A percentile compares a stretch with the other conserved stretches of the same genome.
Conservation (phyloP, 1,140 invertebrate species). For the Drosophila asahinai region DNA sequence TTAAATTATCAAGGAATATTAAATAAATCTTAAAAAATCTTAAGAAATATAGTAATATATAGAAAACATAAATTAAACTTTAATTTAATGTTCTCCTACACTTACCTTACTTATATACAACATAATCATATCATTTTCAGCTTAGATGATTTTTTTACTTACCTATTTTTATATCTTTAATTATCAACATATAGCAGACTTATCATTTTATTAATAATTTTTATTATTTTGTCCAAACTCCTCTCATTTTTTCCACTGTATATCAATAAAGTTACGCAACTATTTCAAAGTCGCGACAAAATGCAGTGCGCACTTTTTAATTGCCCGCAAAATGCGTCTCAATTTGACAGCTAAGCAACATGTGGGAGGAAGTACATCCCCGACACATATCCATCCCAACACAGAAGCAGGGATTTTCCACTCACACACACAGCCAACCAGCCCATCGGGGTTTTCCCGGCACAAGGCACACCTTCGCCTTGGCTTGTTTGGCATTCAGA, state of each 20-base stretch:
- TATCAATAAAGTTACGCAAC: conserved; percentile 70
- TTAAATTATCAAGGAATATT: too few relatives aligned
- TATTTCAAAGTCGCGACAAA: conserved; percentile 47
- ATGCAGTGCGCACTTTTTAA: conserved; percentile 62
- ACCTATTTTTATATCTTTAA: not conserved
- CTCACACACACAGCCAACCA: not conserved
- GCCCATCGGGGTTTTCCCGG: conserved; percentile 4
- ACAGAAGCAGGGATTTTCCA: conserved; percentile 25
- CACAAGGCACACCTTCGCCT: conserved; percentile 43
- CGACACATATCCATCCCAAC: conserved; percentile 3
- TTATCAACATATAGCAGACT: too few relatives aligned
- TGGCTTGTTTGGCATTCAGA: conserved; percentile 81
- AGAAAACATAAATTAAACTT: too few relatives aligned
- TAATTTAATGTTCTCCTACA: too few relatives aligned
- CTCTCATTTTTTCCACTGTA: not conserved
- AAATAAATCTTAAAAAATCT: too few relatives aligned
- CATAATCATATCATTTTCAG: not conserved
- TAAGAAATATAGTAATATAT: too few relatives aligned
- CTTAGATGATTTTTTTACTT: not conserved
- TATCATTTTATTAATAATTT: not conserved
- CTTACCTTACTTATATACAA: too few relatives aligned
- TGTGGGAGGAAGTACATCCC: conserved; percentile 42
- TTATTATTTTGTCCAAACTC: not conserved
- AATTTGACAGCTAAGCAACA: conserved; percentile 76
- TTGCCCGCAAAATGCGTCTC: conserved; percentile 57